These are phyloP conservation scores for Achlya flavicornis DNA, from an alignment of 2,888 invertebrate genomes.

Conservation along the genomic window DNA sequence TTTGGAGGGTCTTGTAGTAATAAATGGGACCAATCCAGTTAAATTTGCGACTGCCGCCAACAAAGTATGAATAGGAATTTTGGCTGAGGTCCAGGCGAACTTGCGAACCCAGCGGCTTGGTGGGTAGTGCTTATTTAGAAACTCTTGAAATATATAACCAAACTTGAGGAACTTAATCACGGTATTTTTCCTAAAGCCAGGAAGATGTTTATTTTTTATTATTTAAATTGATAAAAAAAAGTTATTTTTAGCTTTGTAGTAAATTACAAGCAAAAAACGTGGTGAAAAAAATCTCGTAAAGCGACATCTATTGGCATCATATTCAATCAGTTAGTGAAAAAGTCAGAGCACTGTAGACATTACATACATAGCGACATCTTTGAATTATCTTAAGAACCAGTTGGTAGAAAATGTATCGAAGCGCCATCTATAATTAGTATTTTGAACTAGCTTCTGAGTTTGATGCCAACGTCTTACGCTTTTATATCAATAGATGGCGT, in stretches of 20 bases:
- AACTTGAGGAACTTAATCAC: too few species aligned
- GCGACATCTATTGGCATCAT: slow-evolving; percentile 35
- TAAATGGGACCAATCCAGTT: slow-evolving; percentile 47
- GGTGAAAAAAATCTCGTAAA: slow-evolving; percentile 2
- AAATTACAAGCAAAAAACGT: too few species aligned
- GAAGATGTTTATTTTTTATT: too few species aligned
- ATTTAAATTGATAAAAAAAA: background rate
- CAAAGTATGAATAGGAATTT: slow-evolving; percentile 64
- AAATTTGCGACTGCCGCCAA: slow-evolving; percentile 60
- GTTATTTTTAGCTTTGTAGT: too few species aligned
- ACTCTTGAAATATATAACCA: slow-evolving; percentile 11
- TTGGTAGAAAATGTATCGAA: background rate
- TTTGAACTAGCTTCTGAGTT: too few species aligned
- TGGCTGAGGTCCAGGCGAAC: slow-evolving; percentile 60
- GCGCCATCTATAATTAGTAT: background rate
- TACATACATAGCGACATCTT: too few species aligned
- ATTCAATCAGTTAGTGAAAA: too few species aligned
- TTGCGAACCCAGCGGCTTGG: slow-evolving; percentile 40
- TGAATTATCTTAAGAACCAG: too few species aligned
- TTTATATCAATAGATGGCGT: slow-evolving; percentile 47
- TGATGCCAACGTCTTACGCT: background rate
- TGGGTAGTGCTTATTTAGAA: slow-evolving; percentile 50
- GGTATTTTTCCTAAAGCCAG: too few species aligned
- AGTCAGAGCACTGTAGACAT: too few species aligned
- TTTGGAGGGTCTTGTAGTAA: slow-evolving; percentile 37